A percentile compares a stretch with the other conserved stretches of the same genome.
These are phyloP conservation scores for Agrenia bidenticulata DNA, from an alignment of 2,888 invertebrate species.

Conservation along the genomic window DNA sequence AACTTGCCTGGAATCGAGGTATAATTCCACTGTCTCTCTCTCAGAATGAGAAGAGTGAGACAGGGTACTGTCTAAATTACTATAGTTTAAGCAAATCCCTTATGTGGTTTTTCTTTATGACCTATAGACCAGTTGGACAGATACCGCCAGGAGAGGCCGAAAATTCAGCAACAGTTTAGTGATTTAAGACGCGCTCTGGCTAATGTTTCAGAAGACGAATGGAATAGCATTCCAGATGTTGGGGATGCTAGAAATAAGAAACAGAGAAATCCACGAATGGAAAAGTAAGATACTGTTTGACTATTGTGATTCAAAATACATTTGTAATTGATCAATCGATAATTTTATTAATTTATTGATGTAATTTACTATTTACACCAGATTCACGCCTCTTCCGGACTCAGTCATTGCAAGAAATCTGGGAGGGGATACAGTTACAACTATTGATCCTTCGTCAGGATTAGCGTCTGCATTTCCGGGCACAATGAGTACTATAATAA, in stretches of 20 bases:
- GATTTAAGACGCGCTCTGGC: constrained; percentile 88
- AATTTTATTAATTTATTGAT: not conserved
- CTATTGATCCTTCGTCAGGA: constrained; percentile 82
- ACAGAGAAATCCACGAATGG: constrained; percentile 89
- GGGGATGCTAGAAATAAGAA: constrained; percentile 98
- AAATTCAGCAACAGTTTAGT: constrained; percentile 99
- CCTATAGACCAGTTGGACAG: constrained; percentile 82
- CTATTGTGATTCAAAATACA: too few relatives aligned
- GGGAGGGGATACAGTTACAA: constrained; percentile 75
- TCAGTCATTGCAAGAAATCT: constrained; percentile 85
- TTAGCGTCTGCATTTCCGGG: constrained; percentile 68
- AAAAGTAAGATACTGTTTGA: constrained; percentile 71
- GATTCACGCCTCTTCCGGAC: constrained; percentile 94
- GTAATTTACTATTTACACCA: constrained; percentile 48
- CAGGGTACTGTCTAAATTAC: not conserved
- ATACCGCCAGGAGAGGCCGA: constrained; percentile 96
- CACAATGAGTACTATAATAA: not conserved
- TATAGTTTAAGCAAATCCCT: too few relatives aligned
- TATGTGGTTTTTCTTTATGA: not conserved
- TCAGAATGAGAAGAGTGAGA: too few relatives aligned
- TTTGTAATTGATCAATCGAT: not conserved
- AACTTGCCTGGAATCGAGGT: too few relatives aligned
- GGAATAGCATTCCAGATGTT: constrained; percentile 97
- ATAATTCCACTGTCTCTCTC: too few relatives aligned
- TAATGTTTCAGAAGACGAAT: constrained; percentile 85